Percentiles rank a stretch among this genome's conserved stretches.
These are phyloP conservation scores for Apoda limacodes DNA, from an alignment of 2,888 invertebrate genomes.

Conservation along the genomic window DNA sequence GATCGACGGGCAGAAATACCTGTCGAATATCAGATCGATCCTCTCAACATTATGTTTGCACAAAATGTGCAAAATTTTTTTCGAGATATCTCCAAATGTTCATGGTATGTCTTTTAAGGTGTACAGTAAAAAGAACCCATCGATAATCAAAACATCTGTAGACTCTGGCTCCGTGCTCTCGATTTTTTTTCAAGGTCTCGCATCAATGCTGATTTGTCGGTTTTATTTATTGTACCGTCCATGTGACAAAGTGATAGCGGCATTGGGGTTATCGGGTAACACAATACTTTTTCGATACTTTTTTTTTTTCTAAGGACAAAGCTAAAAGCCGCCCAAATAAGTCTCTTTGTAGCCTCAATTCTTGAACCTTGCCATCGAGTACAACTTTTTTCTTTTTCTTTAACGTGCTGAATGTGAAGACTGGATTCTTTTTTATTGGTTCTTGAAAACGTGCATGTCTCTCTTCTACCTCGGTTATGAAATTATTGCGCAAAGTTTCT, in stretches of 20 bases:
- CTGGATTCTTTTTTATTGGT: too few relatives aligned
- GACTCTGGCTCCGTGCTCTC: too few relatives aligned
- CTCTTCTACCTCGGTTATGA: too few relatives aligned
- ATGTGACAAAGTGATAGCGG: constrained; percentile 9
- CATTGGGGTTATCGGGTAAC: constrained; percentile 6
- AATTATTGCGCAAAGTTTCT: too few relatives aligned
- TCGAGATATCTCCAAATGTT: constrained; percentile 24
- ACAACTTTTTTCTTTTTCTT: too few relatives aligned
- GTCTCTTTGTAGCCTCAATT: constrained; percentile 3
- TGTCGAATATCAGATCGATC: constrained; percentile 19
- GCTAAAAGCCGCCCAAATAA: constrained; percentile 5
- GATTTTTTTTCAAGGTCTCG: constrained; percentile 6
- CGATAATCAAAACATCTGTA: constrained; percentile 12
- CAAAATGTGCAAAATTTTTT: constrained; percentile 16
- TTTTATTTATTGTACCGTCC: constrained; percentile 12
- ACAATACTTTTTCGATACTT: constrained; percentile 4
- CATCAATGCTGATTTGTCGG: constrained; percentile 5
- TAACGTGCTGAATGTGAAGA: too few relatives aligned
- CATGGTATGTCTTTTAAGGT: constrained; percentile 19
- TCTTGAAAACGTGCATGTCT: too few relatives aligned
- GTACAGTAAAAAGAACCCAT: constrained; percentile 15
- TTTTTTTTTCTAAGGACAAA: constrained; percentile 1
- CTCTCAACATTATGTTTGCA: constrained; percentile 6
- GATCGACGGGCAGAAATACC: constrained; percentile 19
- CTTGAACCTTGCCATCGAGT: not conserved